Conservation (phyloP, 2,797 vertebrate species). For the Enteromius paludinosus region DNA sequence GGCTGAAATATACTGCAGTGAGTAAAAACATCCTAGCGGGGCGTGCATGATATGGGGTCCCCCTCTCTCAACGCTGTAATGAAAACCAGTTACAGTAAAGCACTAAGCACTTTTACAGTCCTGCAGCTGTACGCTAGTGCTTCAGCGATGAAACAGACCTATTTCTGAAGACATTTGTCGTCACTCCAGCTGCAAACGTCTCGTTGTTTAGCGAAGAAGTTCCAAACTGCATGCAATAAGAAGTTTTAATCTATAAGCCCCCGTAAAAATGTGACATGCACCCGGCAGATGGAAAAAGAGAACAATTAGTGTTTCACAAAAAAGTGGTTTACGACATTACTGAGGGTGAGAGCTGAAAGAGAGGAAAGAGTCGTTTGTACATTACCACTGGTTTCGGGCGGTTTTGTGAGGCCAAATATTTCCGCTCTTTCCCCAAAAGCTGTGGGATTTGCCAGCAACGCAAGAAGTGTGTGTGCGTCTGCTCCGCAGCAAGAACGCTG, state of each 20-base stretch:
- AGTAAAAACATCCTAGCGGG: conserved; percentile 36
- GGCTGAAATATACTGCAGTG: conserved; percentile 65
- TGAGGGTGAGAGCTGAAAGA: conserved; percentile 43
- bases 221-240: conserved; percentile 32
- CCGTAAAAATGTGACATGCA: conserved; percentile 30
- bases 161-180: conserved; percentile 16
- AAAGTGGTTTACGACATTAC: conserved; percentile 40
- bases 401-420: conserved; percentile 65
- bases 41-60: conserved; percentile 21
- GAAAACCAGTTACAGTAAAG: conserved; percentile 29
- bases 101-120: not conserved
- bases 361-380: conserved; percentile 60
- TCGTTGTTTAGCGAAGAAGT: not conserved
- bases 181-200: not conserved
- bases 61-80: conserved; percentile 29
- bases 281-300: not conserved
- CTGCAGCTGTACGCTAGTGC: conserved; percentile 10
- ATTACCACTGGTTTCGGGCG: conserved; percentile 68
- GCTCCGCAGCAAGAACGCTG: conserved; percentile 66
- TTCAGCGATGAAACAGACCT: not conserved
- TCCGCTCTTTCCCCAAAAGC: conserved; percentile 66
- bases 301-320: conserved; percentile 31
- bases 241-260: conserved; percentile 2
- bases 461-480: conserved; percentile 56
- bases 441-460: conserved; percentile 60